phyloP scores from a whole-genome alignment of 1,140 invertebrate species.

The Tetragonula clypearis region DNA sequence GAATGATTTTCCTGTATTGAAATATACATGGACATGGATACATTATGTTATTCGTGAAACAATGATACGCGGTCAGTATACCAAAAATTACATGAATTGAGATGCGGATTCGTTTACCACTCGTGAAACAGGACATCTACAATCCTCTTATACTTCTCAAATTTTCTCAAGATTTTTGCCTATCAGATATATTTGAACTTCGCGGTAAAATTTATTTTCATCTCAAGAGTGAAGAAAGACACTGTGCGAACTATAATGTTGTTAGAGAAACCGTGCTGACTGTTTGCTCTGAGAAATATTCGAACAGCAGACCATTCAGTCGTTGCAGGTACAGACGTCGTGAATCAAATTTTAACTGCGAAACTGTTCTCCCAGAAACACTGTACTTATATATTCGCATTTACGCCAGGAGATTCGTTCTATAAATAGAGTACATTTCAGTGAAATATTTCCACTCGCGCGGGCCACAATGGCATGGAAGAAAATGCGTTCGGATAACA shows the following conservation, averaged over 20 bases:
- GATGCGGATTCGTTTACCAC: too few relatives aligned
- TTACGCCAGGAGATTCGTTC: background rate
- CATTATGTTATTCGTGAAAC: too few relatives aligned
- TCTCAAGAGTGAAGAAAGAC: background rate
- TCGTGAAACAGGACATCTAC: too few relatives aligned
- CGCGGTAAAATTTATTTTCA: background rate
- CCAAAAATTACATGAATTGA: too few relatives aligned
- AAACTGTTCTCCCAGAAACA: background rate
- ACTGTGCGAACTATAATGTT: background rate
- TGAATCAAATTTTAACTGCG: background rate
- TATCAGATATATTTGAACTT: background rate
- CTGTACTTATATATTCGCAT: too few relatives aligned
- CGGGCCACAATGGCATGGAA: too few relatives aligned
- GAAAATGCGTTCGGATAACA: conserved; percentile 2
- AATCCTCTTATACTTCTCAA: background rate
- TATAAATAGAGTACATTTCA: background rate
- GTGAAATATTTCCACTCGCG: background rate
- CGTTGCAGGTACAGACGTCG: too few relatives aligned
- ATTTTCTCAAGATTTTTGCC: background rate
- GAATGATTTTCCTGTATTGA: too few relatives aligned
- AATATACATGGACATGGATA: too few relatives aligned
- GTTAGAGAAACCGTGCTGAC: background rate
- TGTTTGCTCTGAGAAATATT: background rate
- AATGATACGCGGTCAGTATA: too few relatives aligned
- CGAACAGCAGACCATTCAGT: background rate